phyloP scores from a whole-genome alignment of 1,140 invertebrate species.

The Pseudomyrmex dendroicus region DNA sequence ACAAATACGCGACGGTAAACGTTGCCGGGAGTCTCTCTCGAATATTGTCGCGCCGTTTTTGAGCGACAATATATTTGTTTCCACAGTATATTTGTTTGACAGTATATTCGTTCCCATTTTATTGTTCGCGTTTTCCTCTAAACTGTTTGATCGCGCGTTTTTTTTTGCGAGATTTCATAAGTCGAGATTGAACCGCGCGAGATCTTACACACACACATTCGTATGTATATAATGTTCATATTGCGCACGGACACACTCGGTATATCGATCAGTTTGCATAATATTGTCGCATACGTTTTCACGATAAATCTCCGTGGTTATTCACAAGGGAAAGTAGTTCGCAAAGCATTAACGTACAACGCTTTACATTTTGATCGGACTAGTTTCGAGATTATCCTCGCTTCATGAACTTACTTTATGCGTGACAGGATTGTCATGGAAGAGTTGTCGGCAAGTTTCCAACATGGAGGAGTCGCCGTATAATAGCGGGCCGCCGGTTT shows the following conservation, averaged over 20 bases:
- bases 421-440: constrained; percentile 39
- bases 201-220: background rate
- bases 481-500: constrained; percentile 7
- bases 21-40: background rate
- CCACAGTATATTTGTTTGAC: background rate
- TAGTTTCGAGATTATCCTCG: constrained; percentile 27
- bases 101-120: constrained; percentile 39
- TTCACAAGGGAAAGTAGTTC: background rate
- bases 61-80: too few relatives aligned
- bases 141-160: background rate
- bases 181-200: background rate
- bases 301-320: background rate
- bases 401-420: constrained; percentile 46
- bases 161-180: constrained; percentile 17
- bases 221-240: constrained; percentile 2
- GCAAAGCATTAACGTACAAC: constrained; percentile 16
- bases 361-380: constrained; percentile 45
- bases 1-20: background rate
- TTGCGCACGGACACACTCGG: background rate
- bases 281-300: background rate
- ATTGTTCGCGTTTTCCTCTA: background rate
- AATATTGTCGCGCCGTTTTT: constrained; percentile 32
- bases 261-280: constrained; percentile 42
- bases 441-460: constrained; percentile 32
- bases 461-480: constrained; percentile 9